Percentiles rank a stretch among this genome's conserved stretches.
Conservation (phyloP, 2,888 invertebrate genomes). For the Drosophila yooni region DNA sequence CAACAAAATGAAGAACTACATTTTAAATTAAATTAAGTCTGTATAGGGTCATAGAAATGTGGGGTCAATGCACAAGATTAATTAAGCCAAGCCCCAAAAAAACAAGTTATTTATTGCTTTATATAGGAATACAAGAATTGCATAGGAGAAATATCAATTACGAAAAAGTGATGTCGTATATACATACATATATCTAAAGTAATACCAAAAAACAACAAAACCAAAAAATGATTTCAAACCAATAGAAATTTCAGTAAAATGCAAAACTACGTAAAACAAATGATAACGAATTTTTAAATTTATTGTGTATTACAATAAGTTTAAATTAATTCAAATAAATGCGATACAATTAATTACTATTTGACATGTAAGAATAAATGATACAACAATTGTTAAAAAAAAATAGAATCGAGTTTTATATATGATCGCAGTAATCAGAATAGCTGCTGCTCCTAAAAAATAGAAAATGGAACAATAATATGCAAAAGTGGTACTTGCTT, state of each 20-base stretch:
- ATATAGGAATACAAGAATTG: conserved; percentile 79
- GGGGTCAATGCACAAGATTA: conserved; percentile 59
- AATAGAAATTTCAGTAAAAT: conserved; percentile 78
- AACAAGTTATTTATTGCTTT: conserved; percentile 82
- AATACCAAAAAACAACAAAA: conserved; percentile 37
- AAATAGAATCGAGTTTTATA: neutral
- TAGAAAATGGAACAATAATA: neutral
- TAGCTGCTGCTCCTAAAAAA: neutral
- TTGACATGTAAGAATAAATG: conserved; percentile 82
- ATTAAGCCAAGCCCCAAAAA: conserved; percentile 40
- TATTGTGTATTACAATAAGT: conserved; percentile 69
- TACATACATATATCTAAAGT: conserved; percentile 78
- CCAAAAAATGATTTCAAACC: conserved; percentile 60
- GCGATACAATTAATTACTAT: conserved; percentile 82
- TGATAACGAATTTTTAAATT: conserved; percentile 71
- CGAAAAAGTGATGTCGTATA: conserved; percentile 83
- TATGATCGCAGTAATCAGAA: neutral
- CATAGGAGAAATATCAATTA: conserved; percentile 81
- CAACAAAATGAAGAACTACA: conserved; percentile 53
- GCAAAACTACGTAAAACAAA: conserved; percentile 78
- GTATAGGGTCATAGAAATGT: conserved; percentile 70
- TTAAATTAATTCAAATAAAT: conserved; percentile 69
- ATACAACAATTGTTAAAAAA: conserved; percentile 70
- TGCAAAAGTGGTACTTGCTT: neutral
- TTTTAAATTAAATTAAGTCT: conserved; percentile 78